These are phyloP conservation scores for Teleiodes luculella DNA, from an alignment of 2,888 invertebrate species.

Conservation along the genomic window DNA sequence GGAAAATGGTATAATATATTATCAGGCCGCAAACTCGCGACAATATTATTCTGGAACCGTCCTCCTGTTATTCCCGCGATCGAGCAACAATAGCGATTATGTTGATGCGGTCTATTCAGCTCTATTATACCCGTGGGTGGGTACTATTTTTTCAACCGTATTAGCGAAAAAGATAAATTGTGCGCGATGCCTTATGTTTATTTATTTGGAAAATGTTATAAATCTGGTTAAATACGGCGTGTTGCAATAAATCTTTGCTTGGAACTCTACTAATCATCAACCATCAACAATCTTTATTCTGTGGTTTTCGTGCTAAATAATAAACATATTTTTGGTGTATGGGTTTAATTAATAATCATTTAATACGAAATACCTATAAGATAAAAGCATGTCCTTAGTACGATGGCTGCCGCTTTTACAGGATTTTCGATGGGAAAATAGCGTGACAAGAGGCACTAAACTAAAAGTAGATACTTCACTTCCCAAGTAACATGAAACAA, in stretches of 20 bases:
- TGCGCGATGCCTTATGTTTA: too few relatives aligned
- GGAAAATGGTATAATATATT: slow-evolving; percentile 15
- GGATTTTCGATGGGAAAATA: too few relatives aligned
- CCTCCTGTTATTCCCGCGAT: slow-evolving; percentile 6
- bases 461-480: neutral
- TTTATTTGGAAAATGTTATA: slow-evolving; percentile 1
- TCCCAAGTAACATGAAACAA: neutral
- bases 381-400: too few relatives aligned
- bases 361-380: too few relatives aligned
- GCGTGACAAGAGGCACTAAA: too few relatives aligned
- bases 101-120: slow-evolving; percentile 28
- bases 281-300: too few relatives aligned
- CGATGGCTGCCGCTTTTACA: too few relatives aligned
- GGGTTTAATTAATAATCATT: too few relatives aligned
- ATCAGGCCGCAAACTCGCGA: slow-evolving; percentile 13
- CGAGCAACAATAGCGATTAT: slow-evolving; percentile 29
- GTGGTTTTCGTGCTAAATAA: too few relatives aligned
- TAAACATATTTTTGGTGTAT: too few relatives aligned
- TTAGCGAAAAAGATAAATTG: neutral
- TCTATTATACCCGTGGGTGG: slow-evolving; percentile 26
- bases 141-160: slow-evolving; percentile 12
- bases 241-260: too few relatives aligned
- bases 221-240: neutral
- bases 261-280: too few relatives aligned
- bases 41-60: slow-evolving; percentile 9